Conservation (phyloP, 2,113 vertebrate genomes). For the Heterochromis multidens region DNA sequence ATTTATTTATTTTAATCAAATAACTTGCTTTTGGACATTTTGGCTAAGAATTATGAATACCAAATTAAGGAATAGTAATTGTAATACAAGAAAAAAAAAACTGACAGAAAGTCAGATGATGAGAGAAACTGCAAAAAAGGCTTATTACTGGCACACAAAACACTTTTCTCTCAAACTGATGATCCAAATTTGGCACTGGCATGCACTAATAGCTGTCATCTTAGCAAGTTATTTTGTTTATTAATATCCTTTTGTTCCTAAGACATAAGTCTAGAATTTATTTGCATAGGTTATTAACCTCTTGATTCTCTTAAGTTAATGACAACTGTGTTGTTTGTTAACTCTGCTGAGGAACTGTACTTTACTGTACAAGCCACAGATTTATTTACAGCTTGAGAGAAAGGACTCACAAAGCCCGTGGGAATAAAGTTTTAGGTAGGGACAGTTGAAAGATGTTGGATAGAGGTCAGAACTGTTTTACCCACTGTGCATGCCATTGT, state of each 20-base stretch:
- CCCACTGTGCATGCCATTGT: constrained; percentile 20
- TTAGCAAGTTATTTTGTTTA: not conserved
- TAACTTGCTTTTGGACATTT: no score
- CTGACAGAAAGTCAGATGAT: no score
- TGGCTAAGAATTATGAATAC: no score
- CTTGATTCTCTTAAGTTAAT: not conserved
- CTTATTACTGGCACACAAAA: no score
- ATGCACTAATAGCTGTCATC: not conserved
- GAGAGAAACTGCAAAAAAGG: no score
- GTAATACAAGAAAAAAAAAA: no score
- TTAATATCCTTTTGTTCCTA: not conserved
- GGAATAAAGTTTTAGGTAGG: not conserved
- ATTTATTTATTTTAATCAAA: no score
- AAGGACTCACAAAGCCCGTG: not conserved
- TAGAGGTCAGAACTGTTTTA: not conserved
- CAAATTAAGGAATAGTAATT: no score
- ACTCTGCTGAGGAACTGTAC: not conserved
- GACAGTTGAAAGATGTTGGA: not conserved
- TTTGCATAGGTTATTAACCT: not conserved
- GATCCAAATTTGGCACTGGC: no score
- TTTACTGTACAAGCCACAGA: not conserved
- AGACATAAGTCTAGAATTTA: not conserved
- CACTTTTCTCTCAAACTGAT: no score
- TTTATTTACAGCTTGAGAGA: not conserved
- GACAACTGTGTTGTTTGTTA: not conserved